These are phyloP conservation scores for Petrolisthes cinctipes DNA, from an alignment of 2,888 invertebrate genomes.

Conservation along the genomic window DNA sequence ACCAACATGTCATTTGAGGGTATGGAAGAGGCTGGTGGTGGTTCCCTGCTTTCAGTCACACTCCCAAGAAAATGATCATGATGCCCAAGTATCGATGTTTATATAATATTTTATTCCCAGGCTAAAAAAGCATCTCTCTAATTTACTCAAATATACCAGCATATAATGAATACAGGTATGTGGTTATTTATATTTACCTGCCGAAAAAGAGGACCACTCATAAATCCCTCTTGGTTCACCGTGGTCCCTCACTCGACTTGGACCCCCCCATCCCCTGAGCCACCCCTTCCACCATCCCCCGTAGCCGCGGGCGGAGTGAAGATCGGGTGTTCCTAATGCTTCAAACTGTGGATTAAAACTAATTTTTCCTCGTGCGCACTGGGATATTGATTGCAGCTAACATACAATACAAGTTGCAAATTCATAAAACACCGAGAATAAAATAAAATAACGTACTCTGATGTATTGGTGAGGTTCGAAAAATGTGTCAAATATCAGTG, in stretches of 20 bases:
- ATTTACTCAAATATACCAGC: too few relatives aligned
- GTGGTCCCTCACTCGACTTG: not conserved
- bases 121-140: too few relatives aligned
- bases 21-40: conserved; percentile 15
- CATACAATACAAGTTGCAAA: not conserved
- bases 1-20: not conserved
- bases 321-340: conserved; percentile 39
- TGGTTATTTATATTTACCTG: not conserved
- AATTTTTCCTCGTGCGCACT: conserved; percentile 14
- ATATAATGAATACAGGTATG: too few relatives aligned
- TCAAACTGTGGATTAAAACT: conserved; percentile 25
- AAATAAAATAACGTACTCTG: conserved; percentile 25
- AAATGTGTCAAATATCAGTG: conserved; percentile 37
- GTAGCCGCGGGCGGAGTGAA: conserved; percentile 54
- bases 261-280: not conserved
- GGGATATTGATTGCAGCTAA: not conserved
- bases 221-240: conserved; percentile 20
- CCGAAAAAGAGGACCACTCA: not conserved
- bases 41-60: not conserved
- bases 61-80: too few relatives aligned
- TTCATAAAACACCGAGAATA: conserved; percentile 5
- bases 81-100: too few relatives aligned
- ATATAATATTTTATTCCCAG: too few relatives aligned
- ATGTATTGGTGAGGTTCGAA: not conserved
- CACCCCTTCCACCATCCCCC: not conserved